Percentiles rank a stretch among this genome's conserved stretches.
These are phyloP conservation scores for Eleutherodactylus coqui DNA, from an alignment of 2,797 vertebrate genomes.

Conservation along the genomic window DNA sequence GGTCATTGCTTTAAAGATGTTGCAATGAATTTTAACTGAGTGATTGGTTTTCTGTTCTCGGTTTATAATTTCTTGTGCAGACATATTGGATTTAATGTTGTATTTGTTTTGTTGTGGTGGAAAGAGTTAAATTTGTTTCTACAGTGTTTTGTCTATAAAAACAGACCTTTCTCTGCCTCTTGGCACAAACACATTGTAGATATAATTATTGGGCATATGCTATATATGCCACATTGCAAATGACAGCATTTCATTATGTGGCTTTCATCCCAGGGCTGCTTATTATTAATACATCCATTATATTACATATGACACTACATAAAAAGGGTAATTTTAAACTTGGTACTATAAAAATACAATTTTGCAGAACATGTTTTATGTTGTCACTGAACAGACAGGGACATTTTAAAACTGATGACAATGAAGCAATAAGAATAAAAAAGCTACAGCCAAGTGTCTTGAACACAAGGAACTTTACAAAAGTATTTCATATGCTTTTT, in stretches of 20 bases:
- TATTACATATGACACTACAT: not conserved
- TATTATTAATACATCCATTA: slow-evolving; percentile 31
- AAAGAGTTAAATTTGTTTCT: slow-evolving; percentile 26
- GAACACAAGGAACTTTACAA: not conserved
- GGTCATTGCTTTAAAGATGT: slow-evolving; percentile 46
- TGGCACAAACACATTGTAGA: slow-evolving; percentile 47
- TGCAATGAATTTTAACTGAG: slow-evolving; percentile 28
- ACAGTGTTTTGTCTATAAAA: slow-evolving; percentile 9
- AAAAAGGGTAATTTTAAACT: not conserved
- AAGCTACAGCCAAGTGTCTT: not conserved
- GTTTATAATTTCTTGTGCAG: not conserved
- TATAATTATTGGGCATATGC: slow-evolving; percentile 52
- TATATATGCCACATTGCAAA: slow-evolving; percentile 51
- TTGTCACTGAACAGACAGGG: not conserved
- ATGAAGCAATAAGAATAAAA: not conserved
- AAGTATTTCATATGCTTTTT: not conserved
- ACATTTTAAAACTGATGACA: not conserved
- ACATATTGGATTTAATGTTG: not conserved
- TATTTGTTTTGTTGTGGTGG: not conserved
- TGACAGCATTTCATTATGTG: slow-evolving; percentile 45
- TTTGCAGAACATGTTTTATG: slow-evolving; percentile 1
- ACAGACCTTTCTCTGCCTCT: slow-evolving; percentile 35
- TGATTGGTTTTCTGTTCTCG: not conserved
- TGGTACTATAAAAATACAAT: not conserved
- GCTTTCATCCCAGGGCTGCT: slow-evolving; percentile 35